Percentiles rank a stretch among this genome's conserved stretches.
Evolutionary conservation across 1,140 invertebrate genomes (phyloP).

Genomic region (Camponotus floridanus): DNA sequence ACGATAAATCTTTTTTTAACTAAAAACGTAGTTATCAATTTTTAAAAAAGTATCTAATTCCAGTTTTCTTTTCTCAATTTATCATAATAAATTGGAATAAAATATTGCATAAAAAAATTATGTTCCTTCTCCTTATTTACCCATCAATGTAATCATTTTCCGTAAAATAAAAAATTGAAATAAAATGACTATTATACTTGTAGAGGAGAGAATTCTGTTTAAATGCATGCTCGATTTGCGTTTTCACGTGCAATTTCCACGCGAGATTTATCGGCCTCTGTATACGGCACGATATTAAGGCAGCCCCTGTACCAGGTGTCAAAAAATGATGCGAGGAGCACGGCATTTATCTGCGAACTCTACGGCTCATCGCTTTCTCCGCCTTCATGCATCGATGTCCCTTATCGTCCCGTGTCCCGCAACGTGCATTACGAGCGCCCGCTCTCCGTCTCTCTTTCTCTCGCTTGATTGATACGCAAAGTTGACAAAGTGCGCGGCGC

Average conservation of each 20-base stretch:
- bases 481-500: constrained; percentile 77
- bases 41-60: background rate
- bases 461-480: constrained; percentile 74
- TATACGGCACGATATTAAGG: constrained; percentile 61
- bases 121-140: background rate
- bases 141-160: background rate
- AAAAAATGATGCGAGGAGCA: constrained; percentile 38
- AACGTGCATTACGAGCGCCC: constrained; percentile 41
- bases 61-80: background rate
- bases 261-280: constrained; percentile 45
- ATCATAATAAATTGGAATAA: background rate
- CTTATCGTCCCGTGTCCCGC: constrained; percentile 52
- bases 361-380: constrained; percentile 74
- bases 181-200: background rate
- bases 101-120: constrained; percentile 11
- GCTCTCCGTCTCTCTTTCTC: constrained; percentile 49
- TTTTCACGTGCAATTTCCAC: constrained; percentile 52
- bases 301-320: constrained; percentile 42
- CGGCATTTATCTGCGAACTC: constrained; percentile 70
- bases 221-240: constrained; percentile 46
- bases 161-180: background rate
- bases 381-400: constrained; percentile 63
- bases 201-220: background rate
- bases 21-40: no score
- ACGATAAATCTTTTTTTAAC: background rate